Base-by-base conservation (phyloP, 2,888 invertebrate species). In the Stenichneumon culpator region DNA sequence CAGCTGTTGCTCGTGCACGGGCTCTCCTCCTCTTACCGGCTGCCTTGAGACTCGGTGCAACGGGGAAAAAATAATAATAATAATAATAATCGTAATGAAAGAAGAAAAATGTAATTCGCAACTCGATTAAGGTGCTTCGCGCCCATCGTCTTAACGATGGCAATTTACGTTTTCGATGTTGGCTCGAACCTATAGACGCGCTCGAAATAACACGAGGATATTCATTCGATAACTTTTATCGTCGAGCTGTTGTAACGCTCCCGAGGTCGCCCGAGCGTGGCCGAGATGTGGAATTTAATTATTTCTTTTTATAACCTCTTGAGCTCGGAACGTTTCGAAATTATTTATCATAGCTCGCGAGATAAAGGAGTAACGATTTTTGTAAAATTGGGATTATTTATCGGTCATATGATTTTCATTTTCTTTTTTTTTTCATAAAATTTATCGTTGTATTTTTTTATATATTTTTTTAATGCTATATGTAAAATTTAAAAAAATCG, bases 1-100 rank as follows among this genome's bases (percentile, higher is more conserved):
- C 74, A 60, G 60, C 60, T 60, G 60, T 60, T 60, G 60, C 60
- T 60, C 28, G 60, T 54, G 28, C 60, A 60, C 25, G 25, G 60
- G 60, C 4, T 14, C 60, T 60, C 0, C 60, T 28, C 28, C 60
- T 60, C 60, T 60, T 28, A 57, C 57, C 54, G 54, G 6, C 22
- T 54, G 6, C 57, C 60, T 60, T 28, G 60, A 60, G 60, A 28
- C 60, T 28, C 60, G 28, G 9, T 14, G 60, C 11, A 11, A 28
- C 60, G 19, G 16, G 22, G 16, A 28, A 60, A 60, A 60, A 25
- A 28, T 28, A n/a, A 52, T n/a, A n/a, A 52, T 6, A 1, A 52
- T 14, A 6, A 60, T 3, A 28, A 60, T 25, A 5, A 54, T 22
- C 7, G 22, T 19, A 28, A 28, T 4, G 52, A 25, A 60, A 60